Conservation (phyloP, 1,140 invertebrate species). For the Orchestia grillus region DNA sequence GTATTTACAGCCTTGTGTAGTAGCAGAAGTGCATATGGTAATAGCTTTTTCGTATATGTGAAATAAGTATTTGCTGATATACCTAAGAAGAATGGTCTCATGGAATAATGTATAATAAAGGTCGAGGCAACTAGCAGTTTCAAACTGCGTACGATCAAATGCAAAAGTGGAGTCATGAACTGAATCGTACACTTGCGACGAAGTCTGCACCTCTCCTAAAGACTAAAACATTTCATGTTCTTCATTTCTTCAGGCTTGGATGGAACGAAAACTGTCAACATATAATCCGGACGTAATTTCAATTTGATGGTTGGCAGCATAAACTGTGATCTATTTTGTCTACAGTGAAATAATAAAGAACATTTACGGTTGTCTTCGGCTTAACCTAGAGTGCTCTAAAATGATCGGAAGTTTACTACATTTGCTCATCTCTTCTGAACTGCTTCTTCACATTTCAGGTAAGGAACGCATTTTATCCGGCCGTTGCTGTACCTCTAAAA, state of each 20-base stretch:
- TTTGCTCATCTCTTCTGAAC: background rate
- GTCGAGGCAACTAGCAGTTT: background rate
- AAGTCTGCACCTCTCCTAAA: background rate
- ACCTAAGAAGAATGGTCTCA: background rate
- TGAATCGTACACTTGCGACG: background rate
- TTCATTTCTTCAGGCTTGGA: background rate
- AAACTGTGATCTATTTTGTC: background rate
- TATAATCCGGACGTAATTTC: background rate
- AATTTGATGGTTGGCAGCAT: background rate
- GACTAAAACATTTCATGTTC: background rate
- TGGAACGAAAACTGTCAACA: background rate
- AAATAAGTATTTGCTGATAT: too few species aligned
- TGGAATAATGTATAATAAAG: background rate
- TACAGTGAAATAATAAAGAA: background rate
- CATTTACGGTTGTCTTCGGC: background rate
- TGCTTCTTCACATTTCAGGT: background rate
- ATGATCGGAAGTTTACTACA: background rate
- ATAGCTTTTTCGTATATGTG: too few species aligned
- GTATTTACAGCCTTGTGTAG: too few species aligned
- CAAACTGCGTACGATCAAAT: background rate
- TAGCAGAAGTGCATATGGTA: too few species aligned
- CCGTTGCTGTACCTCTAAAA: background rate
- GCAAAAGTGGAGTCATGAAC: background rate
- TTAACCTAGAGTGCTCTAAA: background rate
- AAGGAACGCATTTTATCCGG: background rate